Base-by-base conservation (phyloP, 2,888 invertebrate genomes). In the Scaptomyza cyrtandrae region DNA sequence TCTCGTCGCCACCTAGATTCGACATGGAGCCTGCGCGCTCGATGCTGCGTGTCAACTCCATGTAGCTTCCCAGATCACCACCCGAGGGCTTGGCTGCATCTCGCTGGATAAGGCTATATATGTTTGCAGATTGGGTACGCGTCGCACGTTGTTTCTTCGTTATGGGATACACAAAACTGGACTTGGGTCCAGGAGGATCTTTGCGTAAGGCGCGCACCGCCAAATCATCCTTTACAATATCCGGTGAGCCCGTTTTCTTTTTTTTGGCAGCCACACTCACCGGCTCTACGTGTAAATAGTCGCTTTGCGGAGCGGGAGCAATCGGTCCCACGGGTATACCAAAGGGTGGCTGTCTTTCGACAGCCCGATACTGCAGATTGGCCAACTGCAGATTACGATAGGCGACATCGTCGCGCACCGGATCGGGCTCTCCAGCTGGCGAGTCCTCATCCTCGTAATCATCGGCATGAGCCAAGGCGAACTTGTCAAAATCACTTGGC, bases 241-340 rank as follows among this genome's bases (percentile, higher is more conserved):
- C 97, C 0, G 97, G 97, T 2, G 89, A 86, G 29, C 86, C 82
- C 27, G 73, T 95, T 83, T 75, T 76, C 74, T 73, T 95, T 57
- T 59, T 56, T 58, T 62, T 64, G 37, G 58, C 52, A 13, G 57
- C 52, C 43, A 16, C 94, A 1, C 53, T 66, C 16, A 79, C 77
- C 3, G 96, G 95, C 13, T 94, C 94, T 1, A 95, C 95, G 89
- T 97, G 97, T 59, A 98, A 93, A 89, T 98, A 98, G 91, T 98
- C 97, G 80, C 95, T 96, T 67, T 95, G 95, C 0, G 97, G 94
- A 6, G 97, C 96, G 1, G 95, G 95, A 0, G 96, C 94, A 24
- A 97, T 95, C 11, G 97, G 97, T 2, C 97, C 96, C 39, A 97
- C 91, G 0, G 98, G 98, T 88, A 98, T 98, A 19, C 98, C 98